A percentile compares a stretch with the other conserved stretches of the same genome.
Evolutionary conservation across 1,140 invertebrate species (phyloP).

Genomic region (Bombus fervidus): DNA sequence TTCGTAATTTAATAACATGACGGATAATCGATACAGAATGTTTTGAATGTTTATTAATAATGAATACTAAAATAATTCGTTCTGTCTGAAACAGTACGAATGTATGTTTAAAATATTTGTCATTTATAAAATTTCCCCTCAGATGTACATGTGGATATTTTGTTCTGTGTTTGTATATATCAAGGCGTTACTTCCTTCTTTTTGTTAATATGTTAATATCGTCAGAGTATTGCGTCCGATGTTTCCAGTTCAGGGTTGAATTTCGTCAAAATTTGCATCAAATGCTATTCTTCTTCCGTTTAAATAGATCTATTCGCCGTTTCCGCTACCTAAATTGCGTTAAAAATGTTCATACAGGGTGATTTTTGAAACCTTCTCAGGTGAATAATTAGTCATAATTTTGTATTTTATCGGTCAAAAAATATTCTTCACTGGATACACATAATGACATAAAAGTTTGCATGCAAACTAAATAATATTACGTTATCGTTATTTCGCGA

Average conservation of each 20-base stretch:
- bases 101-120: neutral
- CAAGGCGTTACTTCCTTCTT: neutral
- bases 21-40: no score
- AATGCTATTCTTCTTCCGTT: neutral
- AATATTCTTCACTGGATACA: no score
- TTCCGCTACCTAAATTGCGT: neutral
- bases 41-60: no score
- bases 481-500: no score
- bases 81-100: neutral
- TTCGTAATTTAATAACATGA: no score
- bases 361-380: neutral
- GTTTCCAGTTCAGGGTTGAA: neutral
- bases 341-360: neutral
- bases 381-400: neutral
- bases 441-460: no score
- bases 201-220: neutral
- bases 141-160: neutral
- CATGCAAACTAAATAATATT: no score
- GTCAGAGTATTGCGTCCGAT: neutral
- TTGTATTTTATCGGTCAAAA: no score
- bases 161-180: neutral
- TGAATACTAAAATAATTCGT: neutral
- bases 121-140: neutral
- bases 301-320: slow-evolving; percentile 12
- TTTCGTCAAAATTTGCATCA: neutral